A percentile compares a stretch with the other conserved stretches of the same genome.
Conservation (phyloP, 2,888 invertebrate species). For the Spisula subtruncata region DNA sequence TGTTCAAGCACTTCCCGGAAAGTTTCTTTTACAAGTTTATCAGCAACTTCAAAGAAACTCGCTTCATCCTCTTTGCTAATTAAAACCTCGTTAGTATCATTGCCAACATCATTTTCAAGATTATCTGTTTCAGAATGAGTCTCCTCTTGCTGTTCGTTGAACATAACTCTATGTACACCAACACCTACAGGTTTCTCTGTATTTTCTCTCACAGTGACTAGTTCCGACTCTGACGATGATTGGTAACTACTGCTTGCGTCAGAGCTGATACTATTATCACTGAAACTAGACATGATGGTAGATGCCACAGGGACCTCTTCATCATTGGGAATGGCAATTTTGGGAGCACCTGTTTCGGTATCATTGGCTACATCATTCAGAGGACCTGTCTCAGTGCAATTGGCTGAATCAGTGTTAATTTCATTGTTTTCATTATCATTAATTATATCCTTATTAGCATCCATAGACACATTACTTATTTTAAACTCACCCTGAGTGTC, state of each 20-base stretch:
- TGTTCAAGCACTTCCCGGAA: not conserved
- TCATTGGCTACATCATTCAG: not conserved
- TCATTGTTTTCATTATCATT: conserved; percentile 22
- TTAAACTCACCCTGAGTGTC: not conserved
- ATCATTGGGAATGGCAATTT: not conserved
- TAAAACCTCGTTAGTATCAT: not conserved
- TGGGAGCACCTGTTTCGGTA: not conserved
- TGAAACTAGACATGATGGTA: conserved; percentile 15
- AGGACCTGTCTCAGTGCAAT: not conserved
- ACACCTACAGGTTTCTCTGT: not conserved
- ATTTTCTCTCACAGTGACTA: conserved; percentile 68
- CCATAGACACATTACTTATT: not conserved
- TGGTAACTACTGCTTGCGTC: conserved; percentile 61
- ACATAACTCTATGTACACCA: not conserved
- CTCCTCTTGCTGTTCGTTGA: not conserved
- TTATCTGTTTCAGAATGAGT: not conserved
- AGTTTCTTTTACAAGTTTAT: not conserved
- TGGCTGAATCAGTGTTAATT: not conserved
- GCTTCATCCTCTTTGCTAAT: not conserved
- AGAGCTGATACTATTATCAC: conserved; percentile 64
- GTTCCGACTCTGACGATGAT: conserved; percentile 61
- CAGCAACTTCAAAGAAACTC: not conserved
- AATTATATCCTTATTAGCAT: not conserved
- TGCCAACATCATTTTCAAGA: not conserved
- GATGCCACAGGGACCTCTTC: not conserved